Evolutionary conservation across 2,888 invertebrate species (phyloP).

Genomic region (Melinaea menophilus): DNA sequence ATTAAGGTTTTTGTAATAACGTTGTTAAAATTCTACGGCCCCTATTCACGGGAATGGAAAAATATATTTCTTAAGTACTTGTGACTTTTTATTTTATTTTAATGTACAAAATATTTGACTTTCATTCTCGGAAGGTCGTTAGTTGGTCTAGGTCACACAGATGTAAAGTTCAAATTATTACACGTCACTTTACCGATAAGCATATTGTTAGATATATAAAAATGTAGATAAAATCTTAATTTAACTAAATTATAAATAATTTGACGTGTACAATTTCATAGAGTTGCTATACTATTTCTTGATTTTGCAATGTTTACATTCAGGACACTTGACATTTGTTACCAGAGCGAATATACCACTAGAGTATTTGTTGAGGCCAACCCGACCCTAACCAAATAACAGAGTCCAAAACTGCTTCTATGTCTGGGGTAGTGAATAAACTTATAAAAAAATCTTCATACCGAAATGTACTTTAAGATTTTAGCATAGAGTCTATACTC

Average conservation of each 20-base stretch:
- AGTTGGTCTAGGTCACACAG: too few relatives aligned
- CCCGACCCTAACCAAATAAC: conserved; percentile 36
- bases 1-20: conserved; percentile 35
- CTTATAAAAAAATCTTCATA: conserved; percentile 11
- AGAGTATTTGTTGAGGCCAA: conserved; percentile 35
- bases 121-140: not conserved
- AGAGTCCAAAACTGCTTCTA: conserved; percentile 28
- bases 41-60: conserved; percentile 1
- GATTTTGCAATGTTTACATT: conserved; percentile 24
- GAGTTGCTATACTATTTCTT: conserved; percentile 11
- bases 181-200: too few relatives aligned
- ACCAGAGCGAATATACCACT: conserved; percentile 30
- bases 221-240: too few relatives aligned
- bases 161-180: too few relatives aligned
- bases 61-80: not conserved
- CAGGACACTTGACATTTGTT: conserved; percentile 31
- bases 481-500: conserved; percentile 16
- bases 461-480: conserved; percentile 13
- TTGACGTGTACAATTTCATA: conserved; percentile 9
- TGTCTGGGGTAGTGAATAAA: conserved; percentile 24
- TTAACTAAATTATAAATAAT: not conserved
- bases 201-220: too few relatives aligned
- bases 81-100: not conserved
- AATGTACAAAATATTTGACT: not conserved
- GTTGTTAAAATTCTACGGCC: conserved; percentile 31